Evolutionary conservation across 2,888 invertebrate genomes (phyloP).

Genomic region (Gerosis bhagava): DNA sequence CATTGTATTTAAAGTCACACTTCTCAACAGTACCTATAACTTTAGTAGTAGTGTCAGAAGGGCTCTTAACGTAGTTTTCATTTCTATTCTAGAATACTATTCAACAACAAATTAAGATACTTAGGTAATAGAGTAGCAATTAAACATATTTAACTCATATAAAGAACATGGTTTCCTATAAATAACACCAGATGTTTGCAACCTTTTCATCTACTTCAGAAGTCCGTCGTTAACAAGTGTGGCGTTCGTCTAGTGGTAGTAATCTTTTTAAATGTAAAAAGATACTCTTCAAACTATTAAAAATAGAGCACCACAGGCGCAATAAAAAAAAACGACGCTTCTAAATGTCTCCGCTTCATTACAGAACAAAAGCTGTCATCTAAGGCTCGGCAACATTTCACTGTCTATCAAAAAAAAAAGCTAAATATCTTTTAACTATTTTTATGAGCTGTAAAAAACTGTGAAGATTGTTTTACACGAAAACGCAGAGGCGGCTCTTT

Average conservation of each 20-base stretch:
- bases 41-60: too few relatives aligned
- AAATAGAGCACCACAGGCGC: slow-evolving; percentile 66
- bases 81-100: too few relatives aligned
- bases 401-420: slow-evolving; percentile 77
- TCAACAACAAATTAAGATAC: too few relatives aligned
- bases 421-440: slow-evolving; percentile 79
- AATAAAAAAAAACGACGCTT: slow-evolving; percentile 71
- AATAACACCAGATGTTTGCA: slow-evolving; percentile 22
- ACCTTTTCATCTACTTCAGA: slow-evolving; percentile 26
- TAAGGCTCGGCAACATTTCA: slow-evolving; percentile 80
- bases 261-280: slow-evolving; percentile 42
- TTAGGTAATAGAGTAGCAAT: too few relatives aligned
- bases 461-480: slow-evolving; percentile 79
- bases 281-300: slow-evolving; percentile 53
- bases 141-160: too few relatives aligned
- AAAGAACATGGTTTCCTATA: too few relatives aligned
- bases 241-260: slow-evolving; percentile 34
- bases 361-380: slow-evolving; percentile 81
- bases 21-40: too few relatives aligned
- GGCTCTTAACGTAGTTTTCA: too few relatives aligned
- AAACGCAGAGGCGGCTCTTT: slow-evolving; percentile 77
- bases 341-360: slow-evolving; percentile 75
- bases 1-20: slow-evolving; percentile 1
- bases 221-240: slow-evolving; percentile 21
- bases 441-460: slow-evolving; percentile 78